Evolutionary conservation across 2,888 invertebrate genomes (phyloP).

Genomic region (Aleiodes testaceus): DNA sequence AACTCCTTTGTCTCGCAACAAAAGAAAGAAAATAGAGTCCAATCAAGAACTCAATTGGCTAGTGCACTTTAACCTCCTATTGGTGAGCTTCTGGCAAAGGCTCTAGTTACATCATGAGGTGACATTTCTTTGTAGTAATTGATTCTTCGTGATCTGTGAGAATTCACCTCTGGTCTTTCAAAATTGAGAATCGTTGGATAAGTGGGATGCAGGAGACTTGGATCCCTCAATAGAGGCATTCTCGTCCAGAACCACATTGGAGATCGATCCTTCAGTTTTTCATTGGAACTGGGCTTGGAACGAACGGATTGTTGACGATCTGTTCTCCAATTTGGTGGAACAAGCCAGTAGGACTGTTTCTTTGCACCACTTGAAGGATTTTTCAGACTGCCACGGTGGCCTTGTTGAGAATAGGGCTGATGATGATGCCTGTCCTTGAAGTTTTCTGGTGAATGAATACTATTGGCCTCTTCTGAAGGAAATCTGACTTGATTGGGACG

Average conservation of each 20-base stretch:
- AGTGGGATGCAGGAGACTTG: slow-evolving; percentile 54
- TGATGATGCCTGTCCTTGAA: slow-evolving; percentile 59
- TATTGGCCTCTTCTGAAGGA: slow-evolving; percentile 65
- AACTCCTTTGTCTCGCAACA: slow-evolving; percentile 42
- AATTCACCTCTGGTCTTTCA: not conserved
- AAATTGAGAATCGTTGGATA: slow-evolving; percentile 2
- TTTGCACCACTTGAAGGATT: slow-evolving; percentile 43
- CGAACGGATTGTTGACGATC: slow-evolving; percentile 49
- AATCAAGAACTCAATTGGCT: slow-evolving; percentile 27
- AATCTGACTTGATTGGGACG: slow-evolving; percentile 58
- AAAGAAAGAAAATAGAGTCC: slow-evolving; percentile 39
- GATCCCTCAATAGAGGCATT: slow-evolving; percentile 63
- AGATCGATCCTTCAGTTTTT: slow-evolving; percentile 55
- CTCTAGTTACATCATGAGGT: slow-evolving; percentile 52
- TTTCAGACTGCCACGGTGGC: not conserved
- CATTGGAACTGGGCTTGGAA: slow-evolving; percentile 32
- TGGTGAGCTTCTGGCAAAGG: slow-evolving; percentile 47
- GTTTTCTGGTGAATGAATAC: slow-evolving; percentile 61
- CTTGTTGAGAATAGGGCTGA: slow-evolving; percentile 48
- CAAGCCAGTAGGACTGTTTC: slow-evolving; percentile 58
- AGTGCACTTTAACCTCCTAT: slow-evolving; percentile 49
- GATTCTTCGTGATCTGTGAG: slow-evolving; percentile 38
- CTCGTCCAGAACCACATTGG: slow-evolving; percentile 63
- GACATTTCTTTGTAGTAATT: slow-evolving; percentile 52
- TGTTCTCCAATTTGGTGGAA: slow-evolving; percentile 53